These are phyloP conservation scores for Drosophila serrata DNA, from an alignment of 1,140 invertebrate genomes.

Conservation along the genomic window DNA sequence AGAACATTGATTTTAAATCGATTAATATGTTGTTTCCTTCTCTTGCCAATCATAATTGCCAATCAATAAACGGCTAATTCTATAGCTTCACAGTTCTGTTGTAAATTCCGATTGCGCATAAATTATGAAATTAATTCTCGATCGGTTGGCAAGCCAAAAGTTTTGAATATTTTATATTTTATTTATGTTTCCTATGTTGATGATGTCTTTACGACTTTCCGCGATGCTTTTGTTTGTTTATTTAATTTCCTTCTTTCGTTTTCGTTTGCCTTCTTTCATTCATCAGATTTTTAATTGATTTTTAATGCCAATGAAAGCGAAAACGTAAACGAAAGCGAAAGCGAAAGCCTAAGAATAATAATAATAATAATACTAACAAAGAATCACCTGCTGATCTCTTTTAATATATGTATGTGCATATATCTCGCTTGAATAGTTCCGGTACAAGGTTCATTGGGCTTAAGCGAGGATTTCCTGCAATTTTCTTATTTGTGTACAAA, in stretches of 20 bases:
- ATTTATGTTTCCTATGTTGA: neutral
- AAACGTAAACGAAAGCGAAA: slow-evolving; percentile 41
- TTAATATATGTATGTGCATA: neutral
- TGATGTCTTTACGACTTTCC: slow-evolving; percentile 33
- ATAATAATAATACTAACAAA: neutral
- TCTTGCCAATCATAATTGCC: neutral
- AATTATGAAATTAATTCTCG: slow-evolving; percentile 25
- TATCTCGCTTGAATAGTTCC: slow-evolving; percentile 15
- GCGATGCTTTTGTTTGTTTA: slow-evolving; percentile 30
- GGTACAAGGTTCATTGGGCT: slow-evolving; percentile 51
- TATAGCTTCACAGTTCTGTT: neutral
- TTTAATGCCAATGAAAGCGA: slow-evolving; percentile 46
- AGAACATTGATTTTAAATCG: no score
- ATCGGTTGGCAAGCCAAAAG: slow-evolving; percentile 2
- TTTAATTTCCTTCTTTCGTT: slow-evolving; percentile 17
- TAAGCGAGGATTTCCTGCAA: slow-evolving; percentile 79
- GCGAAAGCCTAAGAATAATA: slow-evolving; percentile 14
- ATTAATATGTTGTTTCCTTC: neutral
- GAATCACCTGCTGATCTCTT: slow-evolving; percentile 13
- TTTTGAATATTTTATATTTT: slow-evolving; percentile 5
- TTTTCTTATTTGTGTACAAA: slow-evolving; percentile 65
- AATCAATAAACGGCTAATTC: neutral
- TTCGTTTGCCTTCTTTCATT: slow-evolving; percentile 17
- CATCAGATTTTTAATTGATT: slow-evolving; percentile 60
- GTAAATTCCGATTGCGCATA: slow-evolving; percentile 26